Percentiles rank a stretch among this genome's conserved stretches.
Conservation (phyloP, 1,140 invertebrate genomes). For the Carposina sasakii region DNA sequence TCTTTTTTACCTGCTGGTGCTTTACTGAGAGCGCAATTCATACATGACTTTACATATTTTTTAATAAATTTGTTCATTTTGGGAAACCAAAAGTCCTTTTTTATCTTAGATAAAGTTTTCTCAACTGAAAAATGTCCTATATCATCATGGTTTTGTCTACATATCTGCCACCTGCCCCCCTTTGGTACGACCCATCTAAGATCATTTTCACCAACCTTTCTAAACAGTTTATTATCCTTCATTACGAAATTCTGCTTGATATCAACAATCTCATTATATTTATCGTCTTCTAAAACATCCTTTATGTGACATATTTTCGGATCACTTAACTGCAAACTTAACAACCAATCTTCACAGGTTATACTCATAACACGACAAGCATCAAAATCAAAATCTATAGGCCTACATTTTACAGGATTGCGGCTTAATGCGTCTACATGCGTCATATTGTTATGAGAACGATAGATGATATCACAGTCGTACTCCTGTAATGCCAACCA, state of each 20-base stretch:
- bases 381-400: background rate
- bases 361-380: background rate
- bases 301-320: background rate
- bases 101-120: constrained; percentile 3
- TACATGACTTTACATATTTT: background rate
- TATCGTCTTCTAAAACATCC: background rate
- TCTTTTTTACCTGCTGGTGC: background rate
- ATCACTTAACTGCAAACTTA: background rate
- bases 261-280: background rate
- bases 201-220: background rate
- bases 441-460: constrained; percentile 19
- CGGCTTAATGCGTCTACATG: constrained; percentile 37
- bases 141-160: constrained; percentile 10
- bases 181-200: background rate
- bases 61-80: background rate
- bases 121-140: constrained; percentile 11
- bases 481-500: constrained; percentile 26
- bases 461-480: constrained; percentile 27
- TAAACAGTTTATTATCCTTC: background rate
- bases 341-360: background rate
- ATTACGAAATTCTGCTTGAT: background rate
- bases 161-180: constrained; percentile 2
- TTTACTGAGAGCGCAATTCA: background rate
- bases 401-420: constrained; percentile 13
- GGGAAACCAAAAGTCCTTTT: background rate